Evolutionary conservation across 1,140 invertebrate species (phyloP).

Genomic region (Drosophila ananassae): DNA sequence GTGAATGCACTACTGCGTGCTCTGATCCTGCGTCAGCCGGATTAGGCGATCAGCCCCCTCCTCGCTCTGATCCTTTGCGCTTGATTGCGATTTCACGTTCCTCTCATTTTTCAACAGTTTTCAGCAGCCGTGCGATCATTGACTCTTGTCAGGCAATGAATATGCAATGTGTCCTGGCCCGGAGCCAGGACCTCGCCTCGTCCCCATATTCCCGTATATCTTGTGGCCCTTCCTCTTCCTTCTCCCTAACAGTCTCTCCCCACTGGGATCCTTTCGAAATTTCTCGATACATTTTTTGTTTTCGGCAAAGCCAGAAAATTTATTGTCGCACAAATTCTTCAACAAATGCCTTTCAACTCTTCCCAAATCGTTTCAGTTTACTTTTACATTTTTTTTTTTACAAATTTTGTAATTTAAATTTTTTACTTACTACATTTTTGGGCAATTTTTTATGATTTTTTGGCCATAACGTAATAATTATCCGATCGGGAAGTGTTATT

Average conservation of each 20-base stretch:
- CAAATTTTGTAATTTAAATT: too few relatives aligned
- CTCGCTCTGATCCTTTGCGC: slow-evolving; percentile 39
- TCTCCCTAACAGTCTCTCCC: neutral
- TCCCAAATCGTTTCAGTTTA: too few relatives aligned
- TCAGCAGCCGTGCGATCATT: slow-evolving; percentile 76
- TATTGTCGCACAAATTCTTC: too few relatives aligned
- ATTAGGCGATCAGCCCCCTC: slow-evolving; percentile 37
- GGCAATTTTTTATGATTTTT: too few relatives aligned
- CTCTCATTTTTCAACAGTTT: slow-evolving; percentile 53
- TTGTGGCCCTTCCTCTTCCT: neutral
- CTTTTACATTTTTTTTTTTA: too few relatives aligned
- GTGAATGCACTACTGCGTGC: slow-evolving; percentile 31
- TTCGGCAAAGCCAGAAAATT: too few relatives aligned
- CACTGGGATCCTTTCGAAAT: too few relatives aligned
- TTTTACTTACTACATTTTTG: too few relatives aligned
- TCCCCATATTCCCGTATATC: neutral
- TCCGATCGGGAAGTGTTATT: too few relatives aligned
- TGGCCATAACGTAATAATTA: too few relatives aligned
- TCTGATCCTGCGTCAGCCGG: slow-evolving; percentile 72
- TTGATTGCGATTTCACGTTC: slow-evolving; percentile 72
- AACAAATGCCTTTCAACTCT: too few relatives aligned
- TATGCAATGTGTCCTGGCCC: slow-evolving; percentile 16
- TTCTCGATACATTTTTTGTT: too few relatives aligned
- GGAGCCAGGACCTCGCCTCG: neutral
- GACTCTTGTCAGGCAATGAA: slow-evolving; percentile 69